phyloP scores from a whole-genome alignment of 37 sponge, comb jelly and placozoan species.

The Dysidea cf. avara region DNA sequence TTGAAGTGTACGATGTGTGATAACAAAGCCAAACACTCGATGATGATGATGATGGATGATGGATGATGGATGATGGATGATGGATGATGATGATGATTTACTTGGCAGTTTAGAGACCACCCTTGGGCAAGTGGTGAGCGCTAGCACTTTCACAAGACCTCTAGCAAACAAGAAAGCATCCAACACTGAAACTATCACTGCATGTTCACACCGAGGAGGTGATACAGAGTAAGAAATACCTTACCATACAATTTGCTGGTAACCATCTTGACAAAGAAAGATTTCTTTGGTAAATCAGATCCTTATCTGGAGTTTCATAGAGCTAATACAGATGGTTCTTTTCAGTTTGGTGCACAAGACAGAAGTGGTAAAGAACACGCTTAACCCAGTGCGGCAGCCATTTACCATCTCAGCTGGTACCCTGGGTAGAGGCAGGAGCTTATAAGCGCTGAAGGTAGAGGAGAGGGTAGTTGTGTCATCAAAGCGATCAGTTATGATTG shows the following conservation, averaged over 20 bases:
- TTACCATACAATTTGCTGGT: slow-evolving; percentile 58
- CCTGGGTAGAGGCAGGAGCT: slow-evolving; percentile 57
- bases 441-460: slow-evolving; percentile 63
- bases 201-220: too few species aligned
- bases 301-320: slow-evolving; percentile 75
- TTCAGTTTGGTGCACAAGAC: slow-evolving; percentile 57
- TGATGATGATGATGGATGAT: too few species aligned
- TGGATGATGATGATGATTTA: slow-evolving; percentile 65
- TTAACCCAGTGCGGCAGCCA: slow-evolving; percentile 81
- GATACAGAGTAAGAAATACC: too few species aligned
- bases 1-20: slow-evolving; percentile 66
- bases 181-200: slow-evolving; percentile 61
- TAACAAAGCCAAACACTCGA: too few species aligned
- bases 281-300: slow-evolving; percentile 80
- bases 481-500: slow-evolving; percentile 83
- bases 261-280: slow-evolving; percentile 83
- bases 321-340: slow-evolving; percentile 73
- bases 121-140: slow-evolving; percentile 61
- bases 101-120: slow-evolving; percentile 51
- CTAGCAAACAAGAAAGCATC: slow-evolving; percentile 46
- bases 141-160: slow-evolving; percentile 32
- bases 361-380: slow-evolving; percentile 83
- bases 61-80: too few species aligned
- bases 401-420: slow-evolving; percentile 42
- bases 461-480: too few species aligned